Percentiles rank a stretch among this genome's conserved stretches.
Evolutionary conservation across 2,888 invertebrate species (phyloP).

Genomic region (Nemotelus nigrinus): DNA sequence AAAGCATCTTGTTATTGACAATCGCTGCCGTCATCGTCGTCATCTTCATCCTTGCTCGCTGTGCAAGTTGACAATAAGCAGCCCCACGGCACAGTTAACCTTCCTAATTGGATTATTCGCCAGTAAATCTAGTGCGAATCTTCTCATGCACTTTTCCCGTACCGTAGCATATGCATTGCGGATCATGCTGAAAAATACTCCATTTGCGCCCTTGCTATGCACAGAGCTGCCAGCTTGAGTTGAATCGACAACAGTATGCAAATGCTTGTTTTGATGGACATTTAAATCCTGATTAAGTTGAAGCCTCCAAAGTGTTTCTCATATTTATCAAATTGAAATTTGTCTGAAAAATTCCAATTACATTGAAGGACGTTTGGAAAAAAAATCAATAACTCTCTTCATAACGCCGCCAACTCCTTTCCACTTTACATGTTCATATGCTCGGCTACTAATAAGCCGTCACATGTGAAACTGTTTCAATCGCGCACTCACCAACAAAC

Average conservation of each 20-base stretch:
- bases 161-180: neutral
- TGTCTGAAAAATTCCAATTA: no score
- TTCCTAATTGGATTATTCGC: slow-evolving; percentile 42
- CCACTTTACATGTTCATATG: neutral
- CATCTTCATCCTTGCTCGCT: neutral
- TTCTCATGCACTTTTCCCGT: slow-evolving; percentile 35
- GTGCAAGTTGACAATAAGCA: neutral
- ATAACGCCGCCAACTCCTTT: neutral
- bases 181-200: neutral
- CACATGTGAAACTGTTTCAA: slow-evolving; percentile 36
- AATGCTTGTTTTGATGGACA: no score
- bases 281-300: no score
- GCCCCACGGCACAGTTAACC: slow-evolving; percentile 28
- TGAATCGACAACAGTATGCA: no score
- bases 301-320: no score
- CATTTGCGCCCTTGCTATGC: neutral
- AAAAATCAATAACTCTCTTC: neutral
- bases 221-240: neutral
- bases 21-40: slow-evolving; percentile 34
- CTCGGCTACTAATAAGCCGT: slow-evolving; percentile 45
- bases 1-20: slow-evolving; percentile 41
- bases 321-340: no score
- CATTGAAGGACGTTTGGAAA: no score
- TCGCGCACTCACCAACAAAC: neutral
- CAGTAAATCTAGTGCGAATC: slow-evolving; percentile 31